Conservation (phyloP, 2,113 vertebrate genomes). For the Crotalus helleri region DNA sequence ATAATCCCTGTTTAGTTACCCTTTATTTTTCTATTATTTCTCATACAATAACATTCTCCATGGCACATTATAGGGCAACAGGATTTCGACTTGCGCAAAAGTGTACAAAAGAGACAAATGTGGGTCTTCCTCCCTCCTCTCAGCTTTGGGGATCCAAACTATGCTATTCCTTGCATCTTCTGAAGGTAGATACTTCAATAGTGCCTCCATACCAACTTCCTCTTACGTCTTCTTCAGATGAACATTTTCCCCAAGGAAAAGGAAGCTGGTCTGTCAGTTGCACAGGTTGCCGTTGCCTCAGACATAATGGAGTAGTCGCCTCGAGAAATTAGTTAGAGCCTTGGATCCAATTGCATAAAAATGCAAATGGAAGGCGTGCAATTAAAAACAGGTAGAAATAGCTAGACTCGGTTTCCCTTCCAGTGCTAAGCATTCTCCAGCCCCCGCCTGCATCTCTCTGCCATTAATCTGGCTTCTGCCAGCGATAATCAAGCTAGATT, state of each 20-base stretch:
- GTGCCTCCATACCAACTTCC: not conserved
- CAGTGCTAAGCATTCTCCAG: conserved; percentile 61
- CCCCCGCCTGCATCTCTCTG: conserved; percentile 60
- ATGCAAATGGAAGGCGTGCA: conserved; percentile 76
- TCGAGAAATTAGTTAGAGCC: conserved; percentile 64
- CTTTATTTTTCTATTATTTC: not conserved
- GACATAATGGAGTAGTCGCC: conserved; percentile 62
- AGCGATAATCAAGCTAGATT: conserved; percentile 71
- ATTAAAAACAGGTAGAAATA: conserved; percentile 77
- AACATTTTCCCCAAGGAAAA: not conserved
- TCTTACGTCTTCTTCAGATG: not conserved
- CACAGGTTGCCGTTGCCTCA: not conserved
- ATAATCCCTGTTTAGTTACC: not conserved
- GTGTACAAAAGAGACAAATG: not conserved
- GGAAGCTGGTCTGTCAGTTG: not conserved
- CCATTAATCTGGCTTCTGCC: conserved; percentile 74
- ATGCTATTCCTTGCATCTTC: not conserved
- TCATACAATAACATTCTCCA: not conserved
- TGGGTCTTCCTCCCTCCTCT: not conserved
- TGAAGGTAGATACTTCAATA: not conserved
- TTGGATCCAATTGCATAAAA: conserved; percentile 74
- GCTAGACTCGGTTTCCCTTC: conserved; percentile 67
- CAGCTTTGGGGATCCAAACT: not conserved
- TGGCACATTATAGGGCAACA: not conserved
- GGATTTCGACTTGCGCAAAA: not conserved